These are phyloP conservation scores for Dendroctonus ponderosae DNA, from an alignment of 1,140 invertebrate species.

Conservation along the genomic window DNA sequence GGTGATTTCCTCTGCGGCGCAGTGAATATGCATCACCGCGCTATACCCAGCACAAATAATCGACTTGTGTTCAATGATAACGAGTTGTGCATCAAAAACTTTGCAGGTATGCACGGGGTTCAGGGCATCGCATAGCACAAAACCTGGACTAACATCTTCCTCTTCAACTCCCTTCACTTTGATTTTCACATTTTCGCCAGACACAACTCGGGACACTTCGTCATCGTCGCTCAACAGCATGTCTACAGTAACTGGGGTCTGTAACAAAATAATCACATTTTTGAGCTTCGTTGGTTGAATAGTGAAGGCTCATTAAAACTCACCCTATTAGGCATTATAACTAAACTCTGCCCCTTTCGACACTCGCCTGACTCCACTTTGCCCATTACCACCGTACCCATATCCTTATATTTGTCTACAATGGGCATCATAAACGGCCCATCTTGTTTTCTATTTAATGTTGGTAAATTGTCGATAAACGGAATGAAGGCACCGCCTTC, in stretches of 20 bases:
- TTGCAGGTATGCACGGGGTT: conserved; percentile 92
- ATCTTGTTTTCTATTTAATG: conserved; percentile 86
- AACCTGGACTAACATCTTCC: conserved; percentile 96
- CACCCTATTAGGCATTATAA: conserved; percentile 98
- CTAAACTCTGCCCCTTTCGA: conserved; percentile 84
- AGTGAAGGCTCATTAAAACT: conserved; percentile 44
- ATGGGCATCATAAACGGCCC: conserved; percentile 98
- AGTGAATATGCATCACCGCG: conserved; percentile 98
- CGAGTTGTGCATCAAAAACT: conserved; percentile 97
- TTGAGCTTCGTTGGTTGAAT: neutral
- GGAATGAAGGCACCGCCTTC: conserved; percentile 92
- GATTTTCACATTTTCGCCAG: conserved; percentile 98
- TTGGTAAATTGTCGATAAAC: conserved; percentile 91
- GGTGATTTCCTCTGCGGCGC: conserved; percentile 95
- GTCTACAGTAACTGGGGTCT: conserved; percentile 93
- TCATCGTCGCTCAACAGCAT: conserved; percentile 97
- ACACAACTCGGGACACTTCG: conserved; percentile 88
- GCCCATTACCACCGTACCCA: conserved; percentile 98
- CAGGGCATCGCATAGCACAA: conserved; percentile 92
- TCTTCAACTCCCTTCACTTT: conserved; percentile 99
- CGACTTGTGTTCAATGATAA: conserved; percentile 98
- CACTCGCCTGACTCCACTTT: conserved; percentile 97
- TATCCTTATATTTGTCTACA: conserved; percentile 99
- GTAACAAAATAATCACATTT: conserved; percentile 24
- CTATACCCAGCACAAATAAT: conserved; percentile 99